A percentile compares a stretch with the other conserved stretches of the same genome.
phyloP scores from a whole-genome alignment of 2,113 vertebrate genomes.

The Perca fluviatilis region DNA sequence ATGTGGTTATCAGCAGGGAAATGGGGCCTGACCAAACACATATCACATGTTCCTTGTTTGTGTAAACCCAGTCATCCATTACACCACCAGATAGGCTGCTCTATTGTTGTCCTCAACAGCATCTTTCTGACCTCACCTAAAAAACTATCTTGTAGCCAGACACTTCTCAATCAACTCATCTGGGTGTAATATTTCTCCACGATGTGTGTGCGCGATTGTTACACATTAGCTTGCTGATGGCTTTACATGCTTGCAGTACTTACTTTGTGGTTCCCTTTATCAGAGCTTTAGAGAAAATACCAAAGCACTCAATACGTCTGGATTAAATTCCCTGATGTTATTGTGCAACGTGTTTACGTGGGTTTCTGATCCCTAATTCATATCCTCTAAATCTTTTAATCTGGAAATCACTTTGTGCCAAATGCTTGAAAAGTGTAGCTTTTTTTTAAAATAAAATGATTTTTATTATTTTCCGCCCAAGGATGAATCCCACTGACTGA shows the following conservation, averaged over 20 bases:
- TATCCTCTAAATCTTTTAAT: no score
- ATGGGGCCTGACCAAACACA: background rate
- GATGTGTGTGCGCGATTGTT: background rate
- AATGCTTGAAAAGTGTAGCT: no score
- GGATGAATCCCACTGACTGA: no score
- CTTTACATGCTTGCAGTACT: background rate
- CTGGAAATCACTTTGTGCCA: no score
- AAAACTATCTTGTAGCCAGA: background rate
- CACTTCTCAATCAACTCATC: background rate
- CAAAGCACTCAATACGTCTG: background rate
- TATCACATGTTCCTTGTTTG: background rate
- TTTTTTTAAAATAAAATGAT: no score
- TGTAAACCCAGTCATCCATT: background rate
- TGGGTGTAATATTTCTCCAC: slow-evolving; percentile 19
- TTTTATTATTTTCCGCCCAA: no score
- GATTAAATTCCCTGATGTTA: background rate
- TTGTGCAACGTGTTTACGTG: no score
- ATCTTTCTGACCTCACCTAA: slow-evolving; percentile 1
- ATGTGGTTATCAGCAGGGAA: background rate
- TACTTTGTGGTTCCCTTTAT: background rate
- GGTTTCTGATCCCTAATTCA: no score
- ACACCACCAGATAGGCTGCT: background rate
- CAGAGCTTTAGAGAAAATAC: background rate
- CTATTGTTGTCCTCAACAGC: background rate
- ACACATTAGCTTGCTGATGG: background rate